phyloP scores from a whole-genome alignment of 2,888 invertebrate species.

The Lucinisca nassula region DNA sequence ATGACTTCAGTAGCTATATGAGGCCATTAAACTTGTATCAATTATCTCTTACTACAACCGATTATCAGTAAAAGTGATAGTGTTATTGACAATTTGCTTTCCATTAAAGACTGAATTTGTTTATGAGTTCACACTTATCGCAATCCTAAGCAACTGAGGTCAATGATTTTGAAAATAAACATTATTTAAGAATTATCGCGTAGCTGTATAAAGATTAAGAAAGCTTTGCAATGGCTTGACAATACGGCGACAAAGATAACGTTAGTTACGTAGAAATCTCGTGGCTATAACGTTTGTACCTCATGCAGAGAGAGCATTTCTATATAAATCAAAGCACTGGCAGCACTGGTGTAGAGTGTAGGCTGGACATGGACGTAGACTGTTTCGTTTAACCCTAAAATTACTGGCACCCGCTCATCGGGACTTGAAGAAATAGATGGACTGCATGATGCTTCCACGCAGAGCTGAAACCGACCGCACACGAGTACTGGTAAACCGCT shows the following conservation, averaged over 20 bases:
- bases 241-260: background rate
- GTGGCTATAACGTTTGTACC: too few relatives aligned
- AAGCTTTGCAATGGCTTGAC: background rate
- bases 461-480: too few relatives aligned
- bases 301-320: too few relatives aligned
- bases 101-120: background rate
- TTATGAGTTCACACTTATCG: slow-evolving; percentile 2
- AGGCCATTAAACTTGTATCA: background rate
- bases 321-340: too few relatives aligned
- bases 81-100: background rate
- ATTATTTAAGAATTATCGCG: background rate
- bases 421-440: too few relatives aligned
- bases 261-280: too few relatives aligned
- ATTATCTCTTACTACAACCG: background rate
- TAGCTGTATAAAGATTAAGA: background rate
- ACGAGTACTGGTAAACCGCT: too few relatives aligned
- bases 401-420: too few relatives aligned
- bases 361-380: too few relatives aligned
- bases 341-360: too few relatives aligned
- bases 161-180: slow-evolving; percentile 1
- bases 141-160: background rate
- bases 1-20: background rate
- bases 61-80: background rate
- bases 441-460: too few relatives aligned
- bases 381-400: too few relatives aligned